Evolutionary conservation across 92 coral and sea anemone species (phyloP), one percentile per base, ranked within the genome.

Genomic region (Actinostola sp.): DNA sequence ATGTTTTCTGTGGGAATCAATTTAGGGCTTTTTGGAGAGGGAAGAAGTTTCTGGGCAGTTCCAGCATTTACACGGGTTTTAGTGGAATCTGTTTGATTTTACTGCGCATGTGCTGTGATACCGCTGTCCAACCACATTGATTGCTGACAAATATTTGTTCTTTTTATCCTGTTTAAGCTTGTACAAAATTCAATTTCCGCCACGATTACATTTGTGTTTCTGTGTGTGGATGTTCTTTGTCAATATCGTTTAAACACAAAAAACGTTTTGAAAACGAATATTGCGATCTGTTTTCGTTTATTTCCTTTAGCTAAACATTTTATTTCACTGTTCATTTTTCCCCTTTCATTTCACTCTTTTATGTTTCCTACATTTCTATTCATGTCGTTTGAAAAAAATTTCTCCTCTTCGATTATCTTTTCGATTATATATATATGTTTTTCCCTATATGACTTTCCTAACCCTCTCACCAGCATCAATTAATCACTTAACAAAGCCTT

Each of bases 81-180:
- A n/a, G n/a, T 48, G 16, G 19, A 48, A 8, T 48, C 54, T 48
- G n/a, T 48, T 48, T 14, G 54, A 13, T 53, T 25, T 25, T 7
- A 25, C 20, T 8, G 25, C 27, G 31, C 59, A 53, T 53, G 31
- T 25, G 29, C 11, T 7, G 59, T 13, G 5, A 27, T 29, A 30
- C 63, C 63, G 63, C 63, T 57, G 63, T 27, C 15, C 63, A n/a
- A n/a, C n/a, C n/a, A 57, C 9, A 27, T 1, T 57, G 10, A 57
- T 26, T 57, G 63, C 2, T 23, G 59, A 27, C 29, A 57, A 57
- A 57, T 57, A 57, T 57, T 53, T 57, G 63, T 1, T 57, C 39
- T 57, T 57, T 57, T 57, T 57, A 30, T 57, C 63, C 63, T 57
- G 63, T 57, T 57, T 57, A 57, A 57, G 63, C 63, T 19, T 57